phyloP scores from a whole-genome alignment of 2,797 vertebrate species.

The Acrossocheilus fasciatus region DNA sequence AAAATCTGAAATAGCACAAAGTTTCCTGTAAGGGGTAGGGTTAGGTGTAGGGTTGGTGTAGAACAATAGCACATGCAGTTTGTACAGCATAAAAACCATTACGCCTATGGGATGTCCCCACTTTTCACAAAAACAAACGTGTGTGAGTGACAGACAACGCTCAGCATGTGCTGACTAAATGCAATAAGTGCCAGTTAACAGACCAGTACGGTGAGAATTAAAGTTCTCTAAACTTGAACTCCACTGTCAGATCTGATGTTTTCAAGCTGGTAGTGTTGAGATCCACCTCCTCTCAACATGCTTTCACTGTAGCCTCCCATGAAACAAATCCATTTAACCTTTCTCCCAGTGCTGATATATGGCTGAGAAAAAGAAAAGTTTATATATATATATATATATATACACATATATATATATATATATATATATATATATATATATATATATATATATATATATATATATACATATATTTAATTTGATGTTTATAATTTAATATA shows the following conservation, averaged over 20 bases:
- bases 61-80: no score
- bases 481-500: neutral
- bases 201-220: neutral
- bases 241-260: neutral
- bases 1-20: no score
- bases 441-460: no score
- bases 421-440: no score
- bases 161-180: constrained; percentile 37
- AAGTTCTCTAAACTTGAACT: constrained; percentile 18
- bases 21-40: no score
- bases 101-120: no score
- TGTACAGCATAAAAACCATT: no score
- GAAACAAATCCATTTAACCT: neutral
- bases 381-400: no score
- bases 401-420: no score
- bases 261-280: neutral
- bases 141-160: neutral
- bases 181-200: constrained; percentile 11
- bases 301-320: neutral
- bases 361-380: neutral
- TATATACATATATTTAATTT: neutral
- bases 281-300: neutral
- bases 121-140: no score
- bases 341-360: neutral
- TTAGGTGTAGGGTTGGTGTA: no score